A percentile compares a stretch with the other conserved stretches of the same genome.
Evolutionary conservation across 2,797 vertebrate species (phyloP).

Genomic region (Chelidonichthys spinosus): DNA sequence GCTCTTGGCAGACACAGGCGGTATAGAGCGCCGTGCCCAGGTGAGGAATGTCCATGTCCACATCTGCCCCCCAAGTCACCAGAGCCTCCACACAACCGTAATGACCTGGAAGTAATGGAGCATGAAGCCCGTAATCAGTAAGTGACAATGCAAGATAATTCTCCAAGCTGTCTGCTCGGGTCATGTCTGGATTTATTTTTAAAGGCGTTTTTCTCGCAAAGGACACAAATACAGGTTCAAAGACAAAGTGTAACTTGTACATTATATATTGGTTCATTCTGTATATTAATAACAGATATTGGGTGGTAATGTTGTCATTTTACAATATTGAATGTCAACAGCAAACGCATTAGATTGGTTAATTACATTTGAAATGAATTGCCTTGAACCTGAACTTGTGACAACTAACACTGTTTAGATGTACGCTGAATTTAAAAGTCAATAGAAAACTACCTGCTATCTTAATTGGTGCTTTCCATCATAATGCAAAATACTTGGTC

Average conservation of each 20-base stretch:
- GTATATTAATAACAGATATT: background rate
- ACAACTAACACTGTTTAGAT: background rate
- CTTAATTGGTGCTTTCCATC: background rate
- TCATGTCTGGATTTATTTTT: slow-evolving; percentile 53
- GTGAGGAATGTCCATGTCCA: slow-evolving; percentile 94
- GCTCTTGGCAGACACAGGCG: slow-evolving; percentile 90
- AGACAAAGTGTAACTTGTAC: background rate
- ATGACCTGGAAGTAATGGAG: slow-evolving; percentile 87
- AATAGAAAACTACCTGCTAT: background rate
- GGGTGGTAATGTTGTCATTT: background rate
- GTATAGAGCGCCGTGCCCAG: slow-evolving; percentile 94
- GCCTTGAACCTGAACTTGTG: background rate
- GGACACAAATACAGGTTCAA: slow-evolving; percentile 36
- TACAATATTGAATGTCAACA: slow-evolving; percentile 7
- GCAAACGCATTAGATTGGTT: background rate
- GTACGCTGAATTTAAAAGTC: background rate
- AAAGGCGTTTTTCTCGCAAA: slow-evolving; percentile 41
- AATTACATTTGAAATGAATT: background rate
- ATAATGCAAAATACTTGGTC: background rate
- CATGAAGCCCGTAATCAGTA: slow-evolving; percentile 59
- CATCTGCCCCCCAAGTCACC: slow-evolving; percentile 92
- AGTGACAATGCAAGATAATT: slow-evolving; percentile 58
- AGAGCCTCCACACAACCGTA: slow-evolving; percentile 92
- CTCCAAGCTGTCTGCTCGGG: slow-evolving; percentile 55
- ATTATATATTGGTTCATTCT: background rate